Evolutionary conservation across 2,113 vertebrate genomes (phyloP).

Genomic region (Oryzias curvinotus): DNA sequence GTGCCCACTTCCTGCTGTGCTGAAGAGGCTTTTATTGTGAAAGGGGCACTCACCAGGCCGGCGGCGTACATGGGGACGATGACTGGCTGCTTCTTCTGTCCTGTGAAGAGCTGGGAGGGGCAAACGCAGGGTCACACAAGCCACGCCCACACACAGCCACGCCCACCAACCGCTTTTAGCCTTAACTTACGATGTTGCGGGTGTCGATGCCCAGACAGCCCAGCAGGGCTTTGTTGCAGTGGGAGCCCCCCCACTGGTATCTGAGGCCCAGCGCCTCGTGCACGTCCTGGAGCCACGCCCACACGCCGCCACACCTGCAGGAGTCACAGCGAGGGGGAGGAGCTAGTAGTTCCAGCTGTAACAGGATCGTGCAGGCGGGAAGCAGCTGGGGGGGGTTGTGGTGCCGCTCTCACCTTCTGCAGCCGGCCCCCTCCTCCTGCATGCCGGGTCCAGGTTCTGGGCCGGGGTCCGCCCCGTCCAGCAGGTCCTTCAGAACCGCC

Average conservation of each 20-base stretch:
- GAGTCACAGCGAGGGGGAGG: neutral
- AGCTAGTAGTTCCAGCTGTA: too few species aligned
- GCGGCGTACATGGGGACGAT: slow-evolving; percentile 99
- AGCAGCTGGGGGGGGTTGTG: too few species aligned
- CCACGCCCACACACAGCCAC: too few species aligned
- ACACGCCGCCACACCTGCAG: slow-evolving; percentile 82
- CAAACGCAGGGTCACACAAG: neutral
- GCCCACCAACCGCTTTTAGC: neutral
- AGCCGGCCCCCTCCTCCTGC: slow-evolving; percentile 14
- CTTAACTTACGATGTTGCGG: slow-evolving; percentile 91
- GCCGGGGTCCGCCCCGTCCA: slow-evolving; percentile 72
- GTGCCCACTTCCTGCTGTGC: neutral
- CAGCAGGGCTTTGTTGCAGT: slow-evolving; percentile 95
- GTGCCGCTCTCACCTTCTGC: slow-evolving; percentile 73
- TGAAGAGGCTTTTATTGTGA: neutral
- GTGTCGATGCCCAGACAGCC: slow-evolving; percentile 97
- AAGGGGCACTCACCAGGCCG: slow-evolving; percentile 85
- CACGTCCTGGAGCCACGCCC: slow-evolving; percentile 90
- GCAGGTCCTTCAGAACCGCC: slow-evolving; percentile 76
- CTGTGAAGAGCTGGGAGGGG: slow-evolving; percentile 88
- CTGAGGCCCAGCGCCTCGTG: slow-evolving; percentile 88
- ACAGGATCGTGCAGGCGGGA: too few species aligned
- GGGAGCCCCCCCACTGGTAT: slow-evolving; percentile 97
- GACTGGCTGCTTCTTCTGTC: slow-evolving; percentile 98
- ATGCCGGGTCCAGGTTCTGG: slow-evolving; percentile 3